Evolutionary conservation across 2,888 invertebrate genomes (phyloP).

Genomic region (Neoascia interrupta): DNA sequence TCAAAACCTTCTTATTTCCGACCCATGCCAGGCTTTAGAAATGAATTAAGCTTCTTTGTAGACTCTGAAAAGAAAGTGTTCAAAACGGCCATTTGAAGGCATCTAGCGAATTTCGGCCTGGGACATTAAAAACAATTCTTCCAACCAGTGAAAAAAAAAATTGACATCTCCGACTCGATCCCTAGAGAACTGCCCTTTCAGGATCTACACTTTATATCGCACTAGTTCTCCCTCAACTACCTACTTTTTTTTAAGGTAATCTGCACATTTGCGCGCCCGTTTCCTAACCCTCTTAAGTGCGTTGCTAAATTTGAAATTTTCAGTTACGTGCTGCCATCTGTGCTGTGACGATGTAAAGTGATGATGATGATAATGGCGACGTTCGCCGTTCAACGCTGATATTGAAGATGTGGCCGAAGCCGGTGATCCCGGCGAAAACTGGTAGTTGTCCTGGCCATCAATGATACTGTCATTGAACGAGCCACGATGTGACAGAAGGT

Average conservation of each 20-base stretch:
- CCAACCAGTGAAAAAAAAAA: no score
- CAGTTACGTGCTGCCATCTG: conserved; percentile 75
- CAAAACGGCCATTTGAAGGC: not conserved
- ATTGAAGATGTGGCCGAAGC: conserved; percentile 73
- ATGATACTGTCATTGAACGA: conserved; percentile 50
- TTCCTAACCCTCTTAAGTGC: conserved; percentile 78
- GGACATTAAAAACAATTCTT: no score
- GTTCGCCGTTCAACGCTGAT: conserved; percentile 59
- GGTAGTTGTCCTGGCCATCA: conserved; percentile 71
- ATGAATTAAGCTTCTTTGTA: not conserved
- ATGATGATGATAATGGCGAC: conserved; percentile 70
- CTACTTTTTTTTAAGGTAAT: conserved; percentile 79
- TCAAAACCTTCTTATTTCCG: no score
- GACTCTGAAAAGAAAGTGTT: not conserved
- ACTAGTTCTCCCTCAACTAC: not conserved
- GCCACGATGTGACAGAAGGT: conserved; percentile 74
- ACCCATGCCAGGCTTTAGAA: no score
- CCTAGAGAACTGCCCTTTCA: conserved; percentile 2
- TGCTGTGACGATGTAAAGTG: conserved; percentile 71
- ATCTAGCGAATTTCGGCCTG: no score
- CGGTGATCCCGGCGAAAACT: conserved; percentile 73
- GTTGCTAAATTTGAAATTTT: conserved; percentile 77
- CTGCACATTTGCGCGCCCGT: conserved; percentile 79
- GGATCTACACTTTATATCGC: conserved; percentile 4
- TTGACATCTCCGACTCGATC: conserved; percentile 4